These are phyloP conservation scores for Centrocercus urophasianus DNA, from an alignment of 2,113 vertebrate genomes.

Conservation along the genomic window DNA sequence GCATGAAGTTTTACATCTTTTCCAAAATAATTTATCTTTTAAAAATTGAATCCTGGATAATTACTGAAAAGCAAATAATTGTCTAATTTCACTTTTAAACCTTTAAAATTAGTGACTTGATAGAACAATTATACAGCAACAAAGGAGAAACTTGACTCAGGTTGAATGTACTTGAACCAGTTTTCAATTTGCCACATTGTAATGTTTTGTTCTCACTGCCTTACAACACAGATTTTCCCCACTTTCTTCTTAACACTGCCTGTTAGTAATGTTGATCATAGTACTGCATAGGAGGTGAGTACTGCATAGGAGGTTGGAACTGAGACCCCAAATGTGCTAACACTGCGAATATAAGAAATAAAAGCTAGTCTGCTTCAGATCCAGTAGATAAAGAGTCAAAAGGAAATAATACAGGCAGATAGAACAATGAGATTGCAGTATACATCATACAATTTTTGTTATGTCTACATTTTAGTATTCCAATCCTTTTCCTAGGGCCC, in stretches of 20 bases:
- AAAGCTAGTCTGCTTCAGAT: neutral
- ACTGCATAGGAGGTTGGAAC: neutral
- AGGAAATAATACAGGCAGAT: neutral
- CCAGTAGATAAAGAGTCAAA: neutral
- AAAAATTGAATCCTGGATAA: neutral
- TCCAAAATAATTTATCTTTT: neutral
- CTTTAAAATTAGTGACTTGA: neutral
- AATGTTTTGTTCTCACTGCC: neutral
- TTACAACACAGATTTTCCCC: neutral
- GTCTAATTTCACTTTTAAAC: neutral
- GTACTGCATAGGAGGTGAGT: neutral
- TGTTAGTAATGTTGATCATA: neutral
- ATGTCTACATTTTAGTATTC: conserved; percentile 1
- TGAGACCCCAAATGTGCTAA: neutral
- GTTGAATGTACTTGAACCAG: neutral
- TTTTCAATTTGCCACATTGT: neutral
- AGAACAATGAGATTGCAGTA: neutral
- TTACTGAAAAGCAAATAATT: neutral
- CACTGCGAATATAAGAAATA: neutral
- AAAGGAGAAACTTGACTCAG: neutral
- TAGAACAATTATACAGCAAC: neutral
- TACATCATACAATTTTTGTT: neutral
- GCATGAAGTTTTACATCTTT: neutral
- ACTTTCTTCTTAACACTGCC: neutral
- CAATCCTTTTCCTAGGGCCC: conserved; percentile 27